Percentiles rank a stretch among this genome's conserved stretches.
Conservation (phyloP, 1,140 invertebrate genomes). For the Augochlora pura region DNA sequence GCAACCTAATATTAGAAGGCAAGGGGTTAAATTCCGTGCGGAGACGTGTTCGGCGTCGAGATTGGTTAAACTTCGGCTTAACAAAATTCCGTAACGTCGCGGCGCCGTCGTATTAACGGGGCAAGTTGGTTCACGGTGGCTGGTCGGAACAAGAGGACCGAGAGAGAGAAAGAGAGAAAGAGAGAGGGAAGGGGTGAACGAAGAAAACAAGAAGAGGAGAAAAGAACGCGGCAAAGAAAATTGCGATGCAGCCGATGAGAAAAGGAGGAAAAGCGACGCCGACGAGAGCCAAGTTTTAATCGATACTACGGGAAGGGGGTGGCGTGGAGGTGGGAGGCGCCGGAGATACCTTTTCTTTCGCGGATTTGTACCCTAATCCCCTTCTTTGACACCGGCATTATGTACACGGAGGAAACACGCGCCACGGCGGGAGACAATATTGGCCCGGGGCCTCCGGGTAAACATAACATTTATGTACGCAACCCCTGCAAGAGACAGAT, state of each 20-base stretch:
- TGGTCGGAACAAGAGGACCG: too few species aligned
- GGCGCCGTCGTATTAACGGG: constrained; percentile 5
- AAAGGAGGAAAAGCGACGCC: not conserved
- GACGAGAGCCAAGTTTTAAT: not conserved
- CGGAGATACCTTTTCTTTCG: not conserved
- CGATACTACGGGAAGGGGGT: not conserved
- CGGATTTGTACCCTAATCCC: constrained; percentile 24
- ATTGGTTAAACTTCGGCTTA: constrained; percentile 8
- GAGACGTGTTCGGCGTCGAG: not conserved
- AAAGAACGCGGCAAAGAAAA: not conserved
- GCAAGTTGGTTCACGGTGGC: not conserved
- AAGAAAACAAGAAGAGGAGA: not conserved
- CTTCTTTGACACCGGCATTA: too few species aligned
- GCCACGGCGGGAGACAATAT: constrained; percentile 12
- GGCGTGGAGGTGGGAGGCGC: too few species aligned
- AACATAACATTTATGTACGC: constrained; percentile 31
- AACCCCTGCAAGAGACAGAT: too few species aligned
- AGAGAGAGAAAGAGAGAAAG: too few species aligned
- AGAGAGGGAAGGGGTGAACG: too few species aligned
- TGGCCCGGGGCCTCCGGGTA: not conserved
- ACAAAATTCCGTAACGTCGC: constrained; percentile 9
- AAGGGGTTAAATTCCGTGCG: too few species aligned
- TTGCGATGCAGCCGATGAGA: not conserved
- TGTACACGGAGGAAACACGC: not conserved
- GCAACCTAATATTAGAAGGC: too few species aligned